Evolutionary conservation across 2,113 vertebrate species (phyloP), one percentile per base, ranked within the genome.

Genomic region (Trogon melanurus): DNA sequence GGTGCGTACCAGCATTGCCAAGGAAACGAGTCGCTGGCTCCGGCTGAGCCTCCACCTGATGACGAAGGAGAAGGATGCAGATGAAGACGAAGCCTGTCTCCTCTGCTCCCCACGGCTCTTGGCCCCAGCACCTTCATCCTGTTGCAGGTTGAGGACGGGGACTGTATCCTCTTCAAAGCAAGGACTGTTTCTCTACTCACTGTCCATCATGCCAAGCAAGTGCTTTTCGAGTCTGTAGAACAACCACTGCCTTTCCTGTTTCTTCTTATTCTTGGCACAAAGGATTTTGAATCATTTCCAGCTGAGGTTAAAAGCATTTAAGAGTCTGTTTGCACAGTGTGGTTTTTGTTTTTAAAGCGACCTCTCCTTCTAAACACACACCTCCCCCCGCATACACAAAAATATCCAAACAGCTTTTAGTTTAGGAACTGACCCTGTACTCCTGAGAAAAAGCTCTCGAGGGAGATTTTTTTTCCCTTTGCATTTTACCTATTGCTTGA

Each of bases 251-350:
- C 93, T 96, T 97, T 96, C 93, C 96, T 96, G 93, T 75, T 86
- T 36, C 89, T 95, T 92, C 87, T 95, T 97, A 73, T 93, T 95
- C 82, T 95, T 96, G 96, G 93, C 93, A 96, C 79, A 79, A 69
- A 86, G 61, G 30, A 36, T 45, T 88, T 50, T 94, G 90, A 93
- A 93, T 71, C 7, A 0, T 54, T 92, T 95, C 96, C 95, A 97
- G 2, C 70, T 26, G 83, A 96, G 94, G 94, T 83, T 91, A 91
- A 75, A 95, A 91, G 94, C 86, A 80, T 90, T 88, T 48, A 41
- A 74, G 73, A 32, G 15, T 44, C 76, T 90, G 75, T 91, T 92
- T 96, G 88, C 84, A 80, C 62, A 69, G 64, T 9, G 51, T 54
- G 50, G 38, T 11, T 25, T 50, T 57, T 60, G 51, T 89, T 94